Percentiles rank a stretch among this genome's conserved stretches.
Conservation (phyloP, 2,113 vertebrate genomes). For the Corythoichthys intestinalis region DNA sequence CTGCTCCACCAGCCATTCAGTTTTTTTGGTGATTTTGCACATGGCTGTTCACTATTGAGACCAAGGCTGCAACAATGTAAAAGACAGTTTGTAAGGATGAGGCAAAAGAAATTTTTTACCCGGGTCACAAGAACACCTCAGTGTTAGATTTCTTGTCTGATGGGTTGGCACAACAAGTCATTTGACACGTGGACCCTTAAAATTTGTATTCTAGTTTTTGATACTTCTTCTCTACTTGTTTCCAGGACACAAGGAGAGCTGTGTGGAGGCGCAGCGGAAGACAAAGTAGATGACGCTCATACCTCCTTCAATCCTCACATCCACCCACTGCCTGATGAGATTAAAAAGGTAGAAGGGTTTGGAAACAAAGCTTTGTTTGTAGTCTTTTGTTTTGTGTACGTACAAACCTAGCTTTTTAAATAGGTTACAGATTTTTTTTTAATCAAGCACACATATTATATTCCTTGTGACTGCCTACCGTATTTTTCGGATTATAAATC, state of each 20-base stretch:
- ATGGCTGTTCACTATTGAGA: neutral
- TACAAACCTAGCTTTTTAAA: neutral
- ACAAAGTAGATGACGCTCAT: conserved; percentile 47
- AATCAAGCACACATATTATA: neutral
- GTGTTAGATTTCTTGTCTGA: neutral
- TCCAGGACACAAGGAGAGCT: conserved; percentile 43
- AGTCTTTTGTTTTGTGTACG: neutral
- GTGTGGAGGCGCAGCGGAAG: conserved; percentile 23
- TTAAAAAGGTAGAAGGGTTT: conserved; percentile 63
- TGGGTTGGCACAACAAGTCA: neutral
- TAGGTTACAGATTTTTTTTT: too few species aligned
- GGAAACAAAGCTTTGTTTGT: conserved; percentile 6
- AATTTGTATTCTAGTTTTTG: conserved; percentile 8
- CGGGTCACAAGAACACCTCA: neutral
- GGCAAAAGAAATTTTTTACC: neutral
- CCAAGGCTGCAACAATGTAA: neutral
- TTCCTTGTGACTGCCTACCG: neutral
- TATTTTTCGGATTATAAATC: too few species aligned
- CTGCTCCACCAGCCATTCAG: neutral
- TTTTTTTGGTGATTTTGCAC: neutral
- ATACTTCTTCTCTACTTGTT: conserved; percentile 22
- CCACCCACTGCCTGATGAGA: conserved; percentile 71
- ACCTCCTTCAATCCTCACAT: conserved; percentile 37
- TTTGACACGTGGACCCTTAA: neutral
- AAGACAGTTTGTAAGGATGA: neutral